phyloP scores from a whole-genome alignment of 2,888 invertebrate genomes.

The Spodoptera littoralis region DNA sequence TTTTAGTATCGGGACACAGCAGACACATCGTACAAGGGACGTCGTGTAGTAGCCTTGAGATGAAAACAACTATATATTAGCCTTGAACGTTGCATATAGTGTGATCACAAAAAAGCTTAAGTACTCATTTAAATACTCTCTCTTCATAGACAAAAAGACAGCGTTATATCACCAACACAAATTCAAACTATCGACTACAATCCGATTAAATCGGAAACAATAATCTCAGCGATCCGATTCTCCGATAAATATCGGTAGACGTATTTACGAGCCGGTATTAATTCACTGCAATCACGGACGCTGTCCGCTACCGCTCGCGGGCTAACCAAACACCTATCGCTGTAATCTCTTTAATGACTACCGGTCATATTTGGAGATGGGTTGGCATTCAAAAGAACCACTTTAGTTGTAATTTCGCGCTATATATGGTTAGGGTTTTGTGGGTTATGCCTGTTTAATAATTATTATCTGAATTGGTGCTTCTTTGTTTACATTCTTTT shows the following conservation, averaged over 20 bases:
- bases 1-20: too few species aligned
- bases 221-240: constrained; percentile 26
- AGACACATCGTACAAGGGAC: too few species aligned
- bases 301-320: constrained; percentile 63
- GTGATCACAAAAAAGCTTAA: too few species aligned
- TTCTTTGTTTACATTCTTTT: too few species aligned
- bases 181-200: background rate
- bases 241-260: constrained; percentile 56
- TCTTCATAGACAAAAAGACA: background rate
- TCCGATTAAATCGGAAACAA: constrained; percentile 32
- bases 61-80: too few species aligned
- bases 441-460: too few species aligned
- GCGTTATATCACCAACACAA: background rate
- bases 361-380: constrained; percentile 61
- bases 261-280: constrained; percentile 68
- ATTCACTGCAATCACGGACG: constrained; percentile 71
- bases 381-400: background rate
- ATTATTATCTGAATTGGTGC: too few species aligned
- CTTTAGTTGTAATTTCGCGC: too few species aligned
- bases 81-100: too few species aligned
- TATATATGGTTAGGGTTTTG: too few species aligned
- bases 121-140: too few species aligned
- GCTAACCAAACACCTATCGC: constrained; percentile 68
- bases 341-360: constrained; percentile 74
- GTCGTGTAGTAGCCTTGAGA: too few species aligned